Percentiles rank a stretch among this genome's conserved stretches.
phyloP scores from a whole-genome alignment of 23 tunicate species.

The Trididemnum miniatum region DNA sequence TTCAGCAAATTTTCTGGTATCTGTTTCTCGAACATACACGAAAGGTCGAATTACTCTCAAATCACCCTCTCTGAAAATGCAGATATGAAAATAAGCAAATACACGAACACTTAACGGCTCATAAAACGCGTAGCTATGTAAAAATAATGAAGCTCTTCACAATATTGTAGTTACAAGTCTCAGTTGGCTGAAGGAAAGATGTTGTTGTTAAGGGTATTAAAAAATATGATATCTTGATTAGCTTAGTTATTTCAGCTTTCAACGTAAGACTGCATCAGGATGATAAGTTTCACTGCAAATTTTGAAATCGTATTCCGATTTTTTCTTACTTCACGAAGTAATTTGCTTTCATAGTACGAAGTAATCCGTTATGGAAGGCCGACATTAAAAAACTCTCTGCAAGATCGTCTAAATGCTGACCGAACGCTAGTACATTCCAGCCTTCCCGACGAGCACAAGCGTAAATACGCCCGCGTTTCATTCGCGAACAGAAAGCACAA shows the following conservation, averaged over 20 bases:
- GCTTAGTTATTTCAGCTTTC: no score
- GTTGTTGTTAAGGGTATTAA: no score
- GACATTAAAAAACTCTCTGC: constrained; percentile 99
- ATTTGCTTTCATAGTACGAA: constrained; percentile 96
- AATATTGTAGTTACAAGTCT: no score
- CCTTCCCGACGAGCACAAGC: constrained; percentile 81
- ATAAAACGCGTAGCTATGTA: no score
- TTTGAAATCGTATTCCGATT: no score
- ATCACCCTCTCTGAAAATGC: constrained; percentile 81
- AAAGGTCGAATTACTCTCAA: constrained; percentile 96
- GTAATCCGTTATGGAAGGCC: constrained; percentile 90
- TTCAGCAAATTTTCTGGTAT: constrained; percentile 95
- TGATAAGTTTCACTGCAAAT: no score
- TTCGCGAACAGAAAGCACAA: constrained; percentile 94
- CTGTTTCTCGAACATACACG: constrained; percentile 87
- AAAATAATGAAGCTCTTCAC: no score
- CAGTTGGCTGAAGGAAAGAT: no score
- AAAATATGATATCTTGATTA: no score
- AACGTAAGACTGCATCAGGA: no score
- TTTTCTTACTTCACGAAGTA: constrained; percentile 75
- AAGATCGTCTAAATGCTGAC: constrained; percentile 96
- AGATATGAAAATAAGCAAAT: not conserved
- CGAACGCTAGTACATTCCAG: constrained; percentile 99
- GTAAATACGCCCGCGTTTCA: constrained; percentile 96
- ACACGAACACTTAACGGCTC: not conserved